Base-by-base conservation (phyloP, 2,113 vertebrate species). In the Pelvicachromis taeniatus region DNA sequence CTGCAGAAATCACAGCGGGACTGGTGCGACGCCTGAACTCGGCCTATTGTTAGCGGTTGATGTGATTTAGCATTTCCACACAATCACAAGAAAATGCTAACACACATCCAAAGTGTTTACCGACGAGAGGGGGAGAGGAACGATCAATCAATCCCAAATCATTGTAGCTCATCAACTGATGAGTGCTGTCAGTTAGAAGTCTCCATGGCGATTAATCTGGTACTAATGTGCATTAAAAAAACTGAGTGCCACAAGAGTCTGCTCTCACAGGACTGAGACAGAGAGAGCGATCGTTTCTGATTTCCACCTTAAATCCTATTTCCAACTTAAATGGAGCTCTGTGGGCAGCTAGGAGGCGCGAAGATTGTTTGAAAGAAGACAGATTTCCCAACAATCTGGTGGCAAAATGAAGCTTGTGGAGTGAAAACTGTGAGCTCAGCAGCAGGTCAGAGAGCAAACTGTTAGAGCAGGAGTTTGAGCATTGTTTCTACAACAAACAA, bases 301-400 rank as follows among this genome's bases (percentile, higher is more conserved):
- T 56, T 56, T 4, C 12, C 54, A 26, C 54, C 23, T 26, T 26
- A 4, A 56, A 56, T 56, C 55, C 55, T 29, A 29, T 4, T 29
- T 31, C 26, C 9, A 17, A 42, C 21, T 42, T 0, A 21, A 65
- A 65, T 3, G 11, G 0, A 68, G 35, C 38, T 68, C 38, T 16
- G 38, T 42, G 63, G 38, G 35, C n/a, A 23, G n/a, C 2, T 68
- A 23, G 63, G 13, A 21, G 12, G n/a, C 0, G 4, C 63, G 42
- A 2, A 42, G 12, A 9, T 23, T 14, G 7, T 4, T 68, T 4
- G 35, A 42, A 31, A 58, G 26, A 31, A 59, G 14, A 68, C n/a
- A 26, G 12, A 42, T 26, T 70, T 45, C 45, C 3, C 13, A 6
- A 70, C 63, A 45, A 42, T 26, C 5, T 70, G 63, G 63, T 45